Evolutionary conservation across 92 coral and sea anemone genomes (phyloP).

Genomic region (Bergia puertoricense): DNA sequence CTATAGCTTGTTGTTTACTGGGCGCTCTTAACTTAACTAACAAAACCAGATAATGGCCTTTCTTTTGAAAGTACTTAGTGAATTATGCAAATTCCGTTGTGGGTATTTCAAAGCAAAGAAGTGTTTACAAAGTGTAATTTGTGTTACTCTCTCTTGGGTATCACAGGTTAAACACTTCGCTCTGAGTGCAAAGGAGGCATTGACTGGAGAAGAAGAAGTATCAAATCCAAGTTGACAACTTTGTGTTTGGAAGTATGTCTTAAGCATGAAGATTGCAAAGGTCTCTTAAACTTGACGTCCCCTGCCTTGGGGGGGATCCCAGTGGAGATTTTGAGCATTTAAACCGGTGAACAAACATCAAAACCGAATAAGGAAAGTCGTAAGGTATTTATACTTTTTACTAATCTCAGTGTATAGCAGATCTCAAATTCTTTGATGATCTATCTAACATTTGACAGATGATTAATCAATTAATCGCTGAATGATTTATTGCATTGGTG

Average conservation of each 20-base stretch:
- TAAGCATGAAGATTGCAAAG: neutral
- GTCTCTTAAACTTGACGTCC: neutral
- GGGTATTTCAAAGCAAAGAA: neutral
- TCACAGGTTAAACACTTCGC: neutral
- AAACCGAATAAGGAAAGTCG: neutral
- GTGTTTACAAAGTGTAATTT: neutral
- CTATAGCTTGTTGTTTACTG: neutral
- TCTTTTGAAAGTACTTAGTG: neutral
- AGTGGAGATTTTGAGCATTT: neutral
- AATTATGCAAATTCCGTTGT: neutral
- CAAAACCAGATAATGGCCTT: neutral
- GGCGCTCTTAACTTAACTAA: neutral
- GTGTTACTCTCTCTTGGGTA: neutral
- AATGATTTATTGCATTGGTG: no score
- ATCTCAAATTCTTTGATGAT: no score
- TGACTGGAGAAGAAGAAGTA: neutral
- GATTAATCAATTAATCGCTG: neutral
- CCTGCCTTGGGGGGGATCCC: neutral
- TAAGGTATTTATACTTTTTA: neutral
- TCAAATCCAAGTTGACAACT: neutral
- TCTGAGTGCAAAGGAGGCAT: neutral
- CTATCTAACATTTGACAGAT: no score
- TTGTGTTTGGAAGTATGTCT: neutral
- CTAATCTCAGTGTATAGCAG: neutral
- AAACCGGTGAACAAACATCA: neutral